A percentile compares a stretch with the other conserved stretches of the same genome.
Evolutionary conservation across 1,140 invertebrate genomes (phyloP).

Genomic region (Eufriesea mexicana): DNA sequence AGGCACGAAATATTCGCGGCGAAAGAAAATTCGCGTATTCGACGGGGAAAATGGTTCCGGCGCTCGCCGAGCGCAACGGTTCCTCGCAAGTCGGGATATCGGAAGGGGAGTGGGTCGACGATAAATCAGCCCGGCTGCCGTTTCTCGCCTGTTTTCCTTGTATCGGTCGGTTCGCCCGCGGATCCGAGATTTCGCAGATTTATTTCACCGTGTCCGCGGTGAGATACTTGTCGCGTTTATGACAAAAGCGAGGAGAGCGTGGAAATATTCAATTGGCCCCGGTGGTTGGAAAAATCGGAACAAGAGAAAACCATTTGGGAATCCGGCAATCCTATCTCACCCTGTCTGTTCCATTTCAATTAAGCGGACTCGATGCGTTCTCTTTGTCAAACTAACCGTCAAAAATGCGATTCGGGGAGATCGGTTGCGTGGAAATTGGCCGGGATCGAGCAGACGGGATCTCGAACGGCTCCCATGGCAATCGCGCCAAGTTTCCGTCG

Average conservation of each 20-base stretch:
- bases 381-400: not conserved
- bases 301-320: conserved; percentile 7
- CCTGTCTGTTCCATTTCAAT: not conserved
- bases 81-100: no score
- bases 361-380: not conserved
- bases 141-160: conserved; percentile 7
- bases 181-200: conserved; percentile 6
- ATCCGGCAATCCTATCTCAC: not conserved
- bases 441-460: no score
- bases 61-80: not conserved
- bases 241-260: not conserved
- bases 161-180: not conserved
- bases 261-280: not conserved
- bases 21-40: not conserved
- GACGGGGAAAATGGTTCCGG: no score
- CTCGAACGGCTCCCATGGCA: not conserved
- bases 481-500: not conserved
- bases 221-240: not conserved
- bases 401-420: not conserved
- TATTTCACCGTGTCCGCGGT: not conserved
- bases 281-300: not conserved
- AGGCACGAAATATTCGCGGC: not conserved
- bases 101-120: conserved; percentile 2
- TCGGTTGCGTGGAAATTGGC: not conserved
- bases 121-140: conserved; percentile 13